phyloP scores from a whole-genome alignment of 1,140 invertebrate species.

The Drosophila jambulina region DNA sequence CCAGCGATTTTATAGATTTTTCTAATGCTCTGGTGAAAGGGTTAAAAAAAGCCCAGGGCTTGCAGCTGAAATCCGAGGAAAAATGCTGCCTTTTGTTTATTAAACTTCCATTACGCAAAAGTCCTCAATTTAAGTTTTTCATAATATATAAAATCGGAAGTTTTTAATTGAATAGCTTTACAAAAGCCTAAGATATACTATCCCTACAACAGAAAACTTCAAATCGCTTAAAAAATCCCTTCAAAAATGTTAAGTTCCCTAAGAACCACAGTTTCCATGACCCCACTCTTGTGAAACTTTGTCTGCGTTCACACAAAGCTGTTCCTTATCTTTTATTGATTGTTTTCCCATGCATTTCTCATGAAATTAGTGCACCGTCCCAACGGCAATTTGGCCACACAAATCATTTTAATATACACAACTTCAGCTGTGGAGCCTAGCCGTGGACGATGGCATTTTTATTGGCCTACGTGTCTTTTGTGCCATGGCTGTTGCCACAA shows the following conservation, averaged over 20 bases:
- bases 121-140: background rate
- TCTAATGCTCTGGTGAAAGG: constrained; percentile 47
- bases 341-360: constrained; percentile 55
- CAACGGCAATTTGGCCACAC: constrained; percentile 45
- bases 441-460: constrained; percentile 66
- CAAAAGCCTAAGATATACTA: background rate
- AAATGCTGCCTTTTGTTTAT: background rate
- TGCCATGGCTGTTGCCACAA: constrained; percentile 37
- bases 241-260: too few species aligned
- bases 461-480: constrained; percentile 78
- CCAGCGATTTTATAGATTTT: constrained; percentile 76
- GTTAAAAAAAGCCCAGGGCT: background rate
- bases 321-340: constrained; percentile 42
- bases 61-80: background rate
- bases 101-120: background rate
- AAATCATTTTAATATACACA: constrained; percentile 76
- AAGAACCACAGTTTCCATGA: background rate
- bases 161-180: background rate
- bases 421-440: constrained; percentile 43
- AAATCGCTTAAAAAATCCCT: background rate
- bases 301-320: background rate
- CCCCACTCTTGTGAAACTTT: background rate
- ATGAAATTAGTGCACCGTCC: constrained; percentile 60
- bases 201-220: background rate
- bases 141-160: background rate